These are phyloP conservation scores for Falco columbarius DNA, from an alignment of 2,797 vertebrate species.

Conservation along the genomic window DNA sequence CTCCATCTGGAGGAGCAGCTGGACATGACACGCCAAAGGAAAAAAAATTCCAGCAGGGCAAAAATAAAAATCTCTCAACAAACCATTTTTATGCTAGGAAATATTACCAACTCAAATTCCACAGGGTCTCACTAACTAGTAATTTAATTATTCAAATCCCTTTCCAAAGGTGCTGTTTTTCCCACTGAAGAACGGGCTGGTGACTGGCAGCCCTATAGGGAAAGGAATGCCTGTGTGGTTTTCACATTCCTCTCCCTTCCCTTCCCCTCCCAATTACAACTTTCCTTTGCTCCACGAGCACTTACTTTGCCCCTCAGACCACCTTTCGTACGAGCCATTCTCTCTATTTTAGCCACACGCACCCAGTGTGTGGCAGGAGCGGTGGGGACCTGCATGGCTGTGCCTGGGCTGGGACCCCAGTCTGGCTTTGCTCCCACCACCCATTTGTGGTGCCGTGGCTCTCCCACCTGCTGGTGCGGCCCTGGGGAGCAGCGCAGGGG, in stretches of 20 bases:
- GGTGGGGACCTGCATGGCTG: accelerated
- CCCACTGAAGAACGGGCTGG: background rate
- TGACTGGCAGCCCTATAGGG: background rate
- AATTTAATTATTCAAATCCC: constrained; percentile 1
- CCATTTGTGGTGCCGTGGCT: background rate
- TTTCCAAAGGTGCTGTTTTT: background rate
- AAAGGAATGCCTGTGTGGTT: background rate
- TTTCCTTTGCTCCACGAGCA: background rate
- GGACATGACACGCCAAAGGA: background rate
- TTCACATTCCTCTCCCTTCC: background rate
- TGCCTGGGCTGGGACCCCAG: accelerated
- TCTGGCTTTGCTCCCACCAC: background rate
- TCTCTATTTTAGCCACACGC: background rate
- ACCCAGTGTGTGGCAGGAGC: accelerated
- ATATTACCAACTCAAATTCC: background rate
- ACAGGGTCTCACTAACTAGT: background rate
- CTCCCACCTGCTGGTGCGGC: background rate
- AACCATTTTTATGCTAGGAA: background rate
- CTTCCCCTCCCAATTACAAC: background rate
- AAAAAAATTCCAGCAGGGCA: background rate
- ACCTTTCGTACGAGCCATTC: background rate
- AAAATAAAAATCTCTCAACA: background rate
- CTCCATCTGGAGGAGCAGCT: constrained; percentile 41
- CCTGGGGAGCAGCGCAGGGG: accelerated
- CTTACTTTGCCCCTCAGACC: background rate